phyloP scores from a whole-genome alignment of 1,140 invertebrate species.

The Bombus balteatus region DNA sequence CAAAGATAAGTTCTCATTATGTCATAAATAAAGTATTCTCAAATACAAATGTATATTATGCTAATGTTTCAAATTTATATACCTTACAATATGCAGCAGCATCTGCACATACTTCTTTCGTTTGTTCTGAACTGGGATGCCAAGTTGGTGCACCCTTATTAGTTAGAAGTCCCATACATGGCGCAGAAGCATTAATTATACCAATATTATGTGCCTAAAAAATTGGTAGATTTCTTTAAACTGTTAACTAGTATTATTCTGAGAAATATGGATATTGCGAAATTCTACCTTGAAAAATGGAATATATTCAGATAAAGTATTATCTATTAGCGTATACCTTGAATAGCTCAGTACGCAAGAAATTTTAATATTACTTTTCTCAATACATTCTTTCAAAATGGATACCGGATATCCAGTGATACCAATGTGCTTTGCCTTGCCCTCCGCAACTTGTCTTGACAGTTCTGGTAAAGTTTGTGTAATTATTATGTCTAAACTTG shows the following conservation, averaged over 20 bases:
- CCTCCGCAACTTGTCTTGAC: constrained; percentile 87
- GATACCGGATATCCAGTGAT: constrained; percentile 94
- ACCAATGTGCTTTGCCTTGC: constrained; percentile 92
- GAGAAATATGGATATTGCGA: background rate
- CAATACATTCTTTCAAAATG: constrained; percentile 88
- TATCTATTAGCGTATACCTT: constrained; percentile 91
- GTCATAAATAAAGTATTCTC: constrained; percentile 12
- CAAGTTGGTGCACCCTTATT: constrained; percentile 89
- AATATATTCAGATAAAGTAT: constrained; percentile 88
- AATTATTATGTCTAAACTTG: constrained; percentile 89
- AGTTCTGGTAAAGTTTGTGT: constrained; percentile 94
- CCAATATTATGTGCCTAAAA: constrained; percentile 87
- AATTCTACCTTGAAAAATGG: constrained; percentile 88
- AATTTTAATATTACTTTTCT: constrained; percentile 87
- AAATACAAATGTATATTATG: background rate
- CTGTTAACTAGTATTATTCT: background rate
- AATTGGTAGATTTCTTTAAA: background rate
- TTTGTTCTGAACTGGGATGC: constrained; percentile 90
- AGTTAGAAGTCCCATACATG: constrained; percentile 92
- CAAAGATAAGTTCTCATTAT: constrained; percentile 31
- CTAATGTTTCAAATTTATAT: constrained; percentile 35
- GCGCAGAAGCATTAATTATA: constrained; percentile 91
- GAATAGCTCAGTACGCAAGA: constrained; percentile 91
- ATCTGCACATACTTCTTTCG: constrained; percentile 86
- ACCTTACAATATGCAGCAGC: constrained; percentile 87